These are phyloP conservation scores for Tetramorium simillimum DNA, from an alignment of 1,140 invertebrate species.

Conservation along the genomic window DNA sequence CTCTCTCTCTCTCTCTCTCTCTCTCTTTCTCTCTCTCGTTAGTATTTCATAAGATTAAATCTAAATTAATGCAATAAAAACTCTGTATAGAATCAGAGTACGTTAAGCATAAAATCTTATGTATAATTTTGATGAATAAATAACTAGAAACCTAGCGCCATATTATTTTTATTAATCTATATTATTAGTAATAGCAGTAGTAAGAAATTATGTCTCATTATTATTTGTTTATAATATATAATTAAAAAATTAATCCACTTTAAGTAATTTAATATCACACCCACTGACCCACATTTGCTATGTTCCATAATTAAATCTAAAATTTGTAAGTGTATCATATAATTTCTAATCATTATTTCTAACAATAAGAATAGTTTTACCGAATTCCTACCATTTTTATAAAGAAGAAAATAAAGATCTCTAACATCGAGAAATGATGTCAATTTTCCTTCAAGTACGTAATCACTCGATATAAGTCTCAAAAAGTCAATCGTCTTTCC, in stretches of 20 bases:
- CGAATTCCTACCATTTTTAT: not conserved
- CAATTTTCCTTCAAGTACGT: slow-evolving; percentile 32
- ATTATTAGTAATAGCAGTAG: not conserved
- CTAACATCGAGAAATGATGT: not conserved
- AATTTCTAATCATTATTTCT: not conserved
- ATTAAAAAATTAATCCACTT: not conserved
- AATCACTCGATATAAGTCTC: not conserved
- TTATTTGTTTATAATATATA: not conserved
- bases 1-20: no score
- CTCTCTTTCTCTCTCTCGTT: no score
- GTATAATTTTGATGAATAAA: not conserved
- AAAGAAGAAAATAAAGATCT: slow-evolving; percentile 9
- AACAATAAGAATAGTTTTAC: not conserved
- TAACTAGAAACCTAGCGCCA: not conserved
- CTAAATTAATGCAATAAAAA: not conserved
- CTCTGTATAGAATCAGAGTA: not conserved
- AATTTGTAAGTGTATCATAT: not conserved
- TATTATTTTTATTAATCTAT: not conserved
- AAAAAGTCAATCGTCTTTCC: slow-evolving; percentile 1
- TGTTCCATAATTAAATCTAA: not conserved
- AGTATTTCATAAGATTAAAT: not conserved
- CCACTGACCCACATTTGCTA: no score
- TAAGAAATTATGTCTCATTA: not conserved
- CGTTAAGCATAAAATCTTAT: not conserved
- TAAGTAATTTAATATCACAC: not conserved